Conservation (phyloP, 2,888 invertebrate genomes). For the Patella ulyssiponensis region DNA sequence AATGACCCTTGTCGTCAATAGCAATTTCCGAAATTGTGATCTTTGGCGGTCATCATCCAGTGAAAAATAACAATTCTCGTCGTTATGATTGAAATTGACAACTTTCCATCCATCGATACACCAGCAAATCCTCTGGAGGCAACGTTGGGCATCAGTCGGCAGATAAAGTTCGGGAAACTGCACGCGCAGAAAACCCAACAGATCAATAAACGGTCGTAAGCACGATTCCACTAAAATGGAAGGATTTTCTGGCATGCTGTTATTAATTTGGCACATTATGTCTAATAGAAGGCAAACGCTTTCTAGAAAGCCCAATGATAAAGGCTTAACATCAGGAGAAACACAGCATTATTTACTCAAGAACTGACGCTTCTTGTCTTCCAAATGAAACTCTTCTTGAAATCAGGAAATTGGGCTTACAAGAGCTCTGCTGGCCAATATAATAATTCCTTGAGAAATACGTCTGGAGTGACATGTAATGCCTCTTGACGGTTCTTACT, state of each 20-base stretch:
- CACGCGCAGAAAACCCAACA: background rate
- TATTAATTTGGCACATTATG: constrained; percentile 12
- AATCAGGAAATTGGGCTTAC: constrained; percentile 3
- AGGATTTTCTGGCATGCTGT: background rate
- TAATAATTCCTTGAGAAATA: background rate
- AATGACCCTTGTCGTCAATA: constrained; percentile 4
- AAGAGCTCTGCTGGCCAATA: constrained; percentile 8
- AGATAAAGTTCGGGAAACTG: constrained; percentile 1
- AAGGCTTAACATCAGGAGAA: background rate
- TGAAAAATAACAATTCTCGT: constrained; percentile 9
- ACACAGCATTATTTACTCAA: constrained; percentile 5
- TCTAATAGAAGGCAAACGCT: constrained; percentile 2
- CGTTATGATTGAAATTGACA: constrained; percentile 12
- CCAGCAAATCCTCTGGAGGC: background rate
- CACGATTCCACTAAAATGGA: background rate
- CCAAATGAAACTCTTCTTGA: background rate
- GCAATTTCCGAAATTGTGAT: constrained; percentile 13
- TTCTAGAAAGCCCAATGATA: background rate
- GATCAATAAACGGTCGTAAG: background rate
- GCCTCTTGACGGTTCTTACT: no score
- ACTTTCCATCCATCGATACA: constrained; percentile 7
- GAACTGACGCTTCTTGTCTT: background rate
- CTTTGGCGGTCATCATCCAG: background rate
- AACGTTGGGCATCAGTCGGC: background rate
- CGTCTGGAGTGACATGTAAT: background rate